Evolutionary conservation across 2,888 invertebrate genomes (phyloP), one percentile per base, ranked within the genome.

Genomic region (Agapetus fuscipes): DNA sequence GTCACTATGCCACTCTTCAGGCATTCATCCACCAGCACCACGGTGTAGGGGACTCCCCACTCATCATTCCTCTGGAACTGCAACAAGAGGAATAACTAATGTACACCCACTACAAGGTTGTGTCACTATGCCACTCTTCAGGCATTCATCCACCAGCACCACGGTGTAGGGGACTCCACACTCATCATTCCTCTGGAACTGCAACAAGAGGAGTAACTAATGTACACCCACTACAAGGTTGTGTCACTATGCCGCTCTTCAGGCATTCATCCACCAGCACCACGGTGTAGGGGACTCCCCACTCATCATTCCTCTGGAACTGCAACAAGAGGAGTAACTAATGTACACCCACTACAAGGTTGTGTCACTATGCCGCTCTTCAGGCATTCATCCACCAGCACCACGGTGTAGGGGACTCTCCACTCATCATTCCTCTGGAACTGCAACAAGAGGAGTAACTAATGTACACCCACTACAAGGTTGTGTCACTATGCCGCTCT

Each of bases 121-220:
- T 80, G 52, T 76, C 79, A 41, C 64, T 45, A 87, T 72, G 3
- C 91, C 91, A 57, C 73, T 77, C 49, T 70, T 70, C 5, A 88
- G 64, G 10, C 83, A 81, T 12, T 66, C 64, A 41, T 78, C 75
- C 54, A 75, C 71, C 12, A 91, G 59, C n/a, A 82, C 62, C 35
- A 85, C 68, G 24, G 77, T 78, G 54, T 83, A 89, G 5, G 83
- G 80, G 6, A 88, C 71, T 2, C 86, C 87, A 55, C 72, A 64
- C 45, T 57, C 57, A 48, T 70, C 49, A 52, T 48, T 31, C 25
- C 59, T 51, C 27, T 55, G 53, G 2, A 53, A 43, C 53, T 62
- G 66, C 37, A 65, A 59, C 48, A 37, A 11, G n/a, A 9, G 14
- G 10, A 30, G n/a, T n/a, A n/a, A n/a, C n/a, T n/a, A n/a, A n/a